Evolutionary conservation across 1,140 invertebrate genomes (phyloP).

Genomic region (Philotrypesis tridentata): DNA sequence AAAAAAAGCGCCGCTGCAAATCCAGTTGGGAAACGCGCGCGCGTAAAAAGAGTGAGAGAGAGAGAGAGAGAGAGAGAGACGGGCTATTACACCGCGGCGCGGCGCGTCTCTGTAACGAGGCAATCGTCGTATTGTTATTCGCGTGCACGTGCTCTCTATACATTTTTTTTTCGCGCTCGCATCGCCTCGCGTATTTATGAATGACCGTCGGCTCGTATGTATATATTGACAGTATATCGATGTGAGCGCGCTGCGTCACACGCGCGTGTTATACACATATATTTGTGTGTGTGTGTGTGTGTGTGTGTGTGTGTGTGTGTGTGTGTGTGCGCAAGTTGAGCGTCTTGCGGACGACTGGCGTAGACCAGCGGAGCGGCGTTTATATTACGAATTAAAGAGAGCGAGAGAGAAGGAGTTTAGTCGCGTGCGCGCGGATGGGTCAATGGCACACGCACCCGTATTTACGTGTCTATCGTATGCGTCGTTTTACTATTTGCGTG

Average conservation of each 20-base stretch:
- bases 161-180: slow-evolving; percentile 30
- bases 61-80: slow-evolving; percentile 34
- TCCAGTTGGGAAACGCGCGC: neutral
- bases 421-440: slow-evolving; percentile 24
- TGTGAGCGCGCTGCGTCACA: too few species aligned
- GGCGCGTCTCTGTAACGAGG: slow-evolving; percentile 25
- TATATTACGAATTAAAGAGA: slow-evolving; percentile 28
- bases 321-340: neutral
- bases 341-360: neutral
- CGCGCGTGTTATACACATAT: neutral
- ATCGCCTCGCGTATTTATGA: slow-evolving; percentile 62
- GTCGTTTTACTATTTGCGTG: slow-evolving; percentile 12
- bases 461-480: neutral
- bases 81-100: slow-evolving; percentile 14
- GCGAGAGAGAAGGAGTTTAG: neutral
- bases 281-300: too few species aligned
- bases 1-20: neutral
- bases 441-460: slow-evolving; percentile 22
- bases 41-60: slow-evolving; percentile 23
- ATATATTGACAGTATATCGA: slow-evolving; percentile 69
- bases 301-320: too few species aligned
- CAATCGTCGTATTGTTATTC: neutral
- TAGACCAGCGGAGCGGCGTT: neutral
- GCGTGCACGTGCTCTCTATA: neutral
- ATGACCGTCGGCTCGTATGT: slow-evolving; percentile 60